A percentile compares a stretch with the other conserved stretches of the same genome.
phyloP scores from a whole-genome alignment of 2,888 invertebrate species.

The Campoletis raptor region DNA sequence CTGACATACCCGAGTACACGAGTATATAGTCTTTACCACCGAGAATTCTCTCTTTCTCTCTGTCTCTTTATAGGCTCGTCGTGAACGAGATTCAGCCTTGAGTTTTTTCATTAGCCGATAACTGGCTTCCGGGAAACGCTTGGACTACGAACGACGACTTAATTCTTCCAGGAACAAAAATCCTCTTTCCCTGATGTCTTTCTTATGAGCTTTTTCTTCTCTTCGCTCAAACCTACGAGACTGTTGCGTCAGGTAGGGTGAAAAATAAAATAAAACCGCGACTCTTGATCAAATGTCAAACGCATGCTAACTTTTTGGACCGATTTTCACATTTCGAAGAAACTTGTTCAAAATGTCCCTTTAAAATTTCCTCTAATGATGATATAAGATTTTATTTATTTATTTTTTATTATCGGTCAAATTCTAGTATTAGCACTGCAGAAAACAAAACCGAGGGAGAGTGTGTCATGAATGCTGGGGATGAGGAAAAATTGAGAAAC shows the following conservation, averaged over 20 bases:
- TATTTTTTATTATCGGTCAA: too few relatives aligned
- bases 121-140: constrained; percentile 78
- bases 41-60: constrained; percentile 50
- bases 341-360: not conserved
- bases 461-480: too few relatives aligned
- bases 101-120: constrained; percentile 83
- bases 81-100: constrained; percentile 76
- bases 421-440: too few relatives aligned
- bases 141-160: constrained; percentile 82
- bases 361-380: too few relatives aligned
- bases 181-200: constrained; percentile 35
- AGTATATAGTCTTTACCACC: constrained; percentile 63
- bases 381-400: too few relatives aligned
- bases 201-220: constrained; percentile 15
- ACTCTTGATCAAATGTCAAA: constrained; percentile 14
- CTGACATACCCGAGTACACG: constrained; percentile 44
- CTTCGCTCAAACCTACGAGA: constrained; percentile 8
- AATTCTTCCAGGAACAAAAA: constrained; percentile 75
- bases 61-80: constrained; percentile 72
- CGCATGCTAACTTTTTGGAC: not conserved
- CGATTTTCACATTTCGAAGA: not conserved
- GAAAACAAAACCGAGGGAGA: too few relatives aligned
- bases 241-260: not conserved
- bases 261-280: not conserved
- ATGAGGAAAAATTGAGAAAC: too few relatives aligned